Conservation (phyloP, 1,140 invertebrate species). For the Riptortus pedestris region DNA sequence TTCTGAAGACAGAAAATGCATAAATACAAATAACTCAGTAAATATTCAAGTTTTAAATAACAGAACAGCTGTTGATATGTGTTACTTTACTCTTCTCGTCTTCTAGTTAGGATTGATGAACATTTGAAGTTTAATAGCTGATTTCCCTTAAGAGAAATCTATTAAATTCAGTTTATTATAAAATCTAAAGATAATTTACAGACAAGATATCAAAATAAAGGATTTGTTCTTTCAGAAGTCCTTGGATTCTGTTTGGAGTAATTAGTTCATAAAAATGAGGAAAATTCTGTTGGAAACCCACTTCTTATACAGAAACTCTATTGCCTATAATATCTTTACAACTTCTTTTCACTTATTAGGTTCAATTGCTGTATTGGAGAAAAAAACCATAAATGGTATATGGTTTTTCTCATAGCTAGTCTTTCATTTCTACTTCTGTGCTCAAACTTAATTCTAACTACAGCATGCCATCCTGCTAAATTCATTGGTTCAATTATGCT, state of each 20-base stretch:
- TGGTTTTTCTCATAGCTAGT: conserved; percentile 47
- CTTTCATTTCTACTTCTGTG: conserved; percentile 50
- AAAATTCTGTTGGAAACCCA: background rate
- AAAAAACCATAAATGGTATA: conserved; percentile 51
- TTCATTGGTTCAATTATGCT: conserved; percentile 49
- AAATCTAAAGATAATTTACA: conserved; percentile 34
- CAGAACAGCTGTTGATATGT: too few relatives aligned
- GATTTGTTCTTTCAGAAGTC: too few relatives aligned
- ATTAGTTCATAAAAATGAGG: conserved; percentile 35
- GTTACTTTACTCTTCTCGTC: too few relatives aligned
- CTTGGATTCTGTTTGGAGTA: conserved; percentile 38
- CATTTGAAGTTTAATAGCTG: too few relatives aligned
- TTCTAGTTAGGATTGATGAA: too few relatives aligned
- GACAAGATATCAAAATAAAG: conserved; percentile 36
- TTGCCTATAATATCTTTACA: too few relatives aligned
- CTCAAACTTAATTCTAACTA: conserved; percentile 57
- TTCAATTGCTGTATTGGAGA: conserved; percentile 58
- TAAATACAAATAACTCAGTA: too few relatives aligned
- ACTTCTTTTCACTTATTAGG: conserved; percentile 40
- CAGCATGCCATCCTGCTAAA: conserved; percentile 56
- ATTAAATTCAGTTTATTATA: background rate
- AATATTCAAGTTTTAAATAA: too few relatives aligned
- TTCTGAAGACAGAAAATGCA: too few relatives aligned
- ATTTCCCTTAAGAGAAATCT: too few relatives aligned
- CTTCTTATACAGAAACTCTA: background rate